phyloP scores from a whole-genome alignment of 2,797 vertebrate species.

The Lacerta bilineata region DNA sequence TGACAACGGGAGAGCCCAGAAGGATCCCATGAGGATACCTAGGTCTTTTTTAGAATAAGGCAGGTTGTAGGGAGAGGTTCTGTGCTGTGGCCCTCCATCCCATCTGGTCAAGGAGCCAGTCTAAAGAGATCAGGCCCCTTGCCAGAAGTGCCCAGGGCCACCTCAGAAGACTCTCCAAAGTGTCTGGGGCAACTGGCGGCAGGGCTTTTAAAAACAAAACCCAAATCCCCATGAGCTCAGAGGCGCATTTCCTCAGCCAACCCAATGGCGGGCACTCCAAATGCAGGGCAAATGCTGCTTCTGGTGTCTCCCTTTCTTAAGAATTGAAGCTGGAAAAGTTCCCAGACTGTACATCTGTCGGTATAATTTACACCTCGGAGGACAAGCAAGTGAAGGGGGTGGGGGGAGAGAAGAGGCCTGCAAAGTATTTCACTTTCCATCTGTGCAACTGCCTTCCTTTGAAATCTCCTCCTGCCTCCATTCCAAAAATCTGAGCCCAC shows the following conservation, averaged over 20 bases:
- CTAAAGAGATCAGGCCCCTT: no score
- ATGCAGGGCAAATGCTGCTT: conserved; percentile 61
- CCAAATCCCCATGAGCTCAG: neutral
- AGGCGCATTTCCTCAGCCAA: conserved; percentile 19
- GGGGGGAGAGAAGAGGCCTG: conserved; percentile 61
- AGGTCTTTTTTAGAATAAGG: accelerated
- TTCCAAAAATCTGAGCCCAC: conserved; percentile 8
- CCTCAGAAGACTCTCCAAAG: neutral
- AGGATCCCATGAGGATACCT: accelerated
- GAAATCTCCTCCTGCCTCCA: neutral
- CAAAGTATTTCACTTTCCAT: conserved; percentile 71
- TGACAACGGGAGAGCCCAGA: no score
- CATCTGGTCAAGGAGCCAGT: neutral
- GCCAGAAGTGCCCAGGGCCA: neutral
- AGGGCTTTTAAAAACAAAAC: neutral
- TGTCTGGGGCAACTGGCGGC: no score
- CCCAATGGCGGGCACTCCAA: neutral
- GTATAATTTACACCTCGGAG: conserved; percentile 73
- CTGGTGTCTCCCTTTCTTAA: conserved; percentile 57
- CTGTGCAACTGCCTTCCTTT: conserved; percentile 68
- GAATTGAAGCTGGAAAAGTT: conserved; percentile 62
- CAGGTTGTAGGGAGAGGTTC: accelerated
- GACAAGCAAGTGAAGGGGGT: conserved; percentile 72
- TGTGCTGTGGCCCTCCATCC: neutral
- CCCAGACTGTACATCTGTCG: conserved; percentile 73